Percentiles rank a stretch among this genome's conserved stretches.
These are phyloP conservation scores for Acipenser transmontanus DNA, from an alignment of 2,797 vertebrate species.

Conservation along the genomic window DNA sequence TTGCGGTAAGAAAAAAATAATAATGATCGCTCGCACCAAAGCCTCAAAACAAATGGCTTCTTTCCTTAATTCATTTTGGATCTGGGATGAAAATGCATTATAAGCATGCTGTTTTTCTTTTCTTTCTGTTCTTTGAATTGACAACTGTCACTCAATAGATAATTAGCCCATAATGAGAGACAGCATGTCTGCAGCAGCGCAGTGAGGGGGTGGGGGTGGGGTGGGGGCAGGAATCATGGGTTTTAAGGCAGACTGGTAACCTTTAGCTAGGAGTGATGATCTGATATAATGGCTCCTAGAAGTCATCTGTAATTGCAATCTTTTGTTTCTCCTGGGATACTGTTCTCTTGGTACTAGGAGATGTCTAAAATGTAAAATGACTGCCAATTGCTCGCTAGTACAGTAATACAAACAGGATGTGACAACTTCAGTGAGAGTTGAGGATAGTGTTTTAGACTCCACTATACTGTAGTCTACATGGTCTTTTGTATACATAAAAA, in stretches of 20 bases:
- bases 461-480: too few relatives aligned
- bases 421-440: not conserved
- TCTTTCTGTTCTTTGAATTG: not conserved
- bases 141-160: constrained; percentile 4
- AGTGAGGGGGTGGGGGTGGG: not conserved
- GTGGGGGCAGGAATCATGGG: constrained; percentile 5
- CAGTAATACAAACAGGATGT: not conserved
- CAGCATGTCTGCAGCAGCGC: not conserved
- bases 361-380: not conserved
- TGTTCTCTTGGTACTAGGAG: not conserved
- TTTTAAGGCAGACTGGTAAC: constrained; percentile 10
- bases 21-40: constrained; percentile 6
- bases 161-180: not conserved
- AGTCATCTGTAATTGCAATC: not conserved
- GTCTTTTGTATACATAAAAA: not conserved
- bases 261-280: constrained; percentile 15
- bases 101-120: not conserved
- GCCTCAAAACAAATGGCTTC: not conserved
- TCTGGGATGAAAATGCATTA: not conserved
- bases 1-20: not conserved
- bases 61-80: constrained; percentile 3
- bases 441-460: too few relatives aligned
- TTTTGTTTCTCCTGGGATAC: not conserved
- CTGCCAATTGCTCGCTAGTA: not conserved
- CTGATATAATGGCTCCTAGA: constrained; percentile 4